These are phyloP conservation scores for Alviniconcha strummeri DNA, from an alignment of 2,888 invertebrate species.

Conservation along the genomic window DNA sequence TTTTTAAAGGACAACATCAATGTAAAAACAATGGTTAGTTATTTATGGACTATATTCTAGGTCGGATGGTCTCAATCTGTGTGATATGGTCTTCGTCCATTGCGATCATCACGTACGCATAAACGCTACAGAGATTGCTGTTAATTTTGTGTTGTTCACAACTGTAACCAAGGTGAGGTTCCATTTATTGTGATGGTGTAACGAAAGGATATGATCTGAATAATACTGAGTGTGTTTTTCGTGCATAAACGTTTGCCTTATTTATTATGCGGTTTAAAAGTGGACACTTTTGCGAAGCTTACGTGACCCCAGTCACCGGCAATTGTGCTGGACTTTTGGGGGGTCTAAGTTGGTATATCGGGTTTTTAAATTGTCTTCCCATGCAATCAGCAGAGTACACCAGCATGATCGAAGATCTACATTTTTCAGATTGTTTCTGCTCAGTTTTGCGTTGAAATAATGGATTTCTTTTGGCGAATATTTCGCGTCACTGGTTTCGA, in stretches of 20 bases:
- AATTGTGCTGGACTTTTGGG: background rate
- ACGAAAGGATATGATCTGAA: too few species aligned
- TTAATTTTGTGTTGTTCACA: background rate
- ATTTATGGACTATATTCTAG: background rate
- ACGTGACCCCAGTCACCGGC: slow-evolving; percentile 17
- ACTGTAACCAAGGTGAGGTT: background rate
- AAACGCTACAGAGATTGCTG: background rate
- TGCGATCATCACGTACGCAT: background rate
- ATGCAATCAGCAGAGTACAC: too few species aligned
- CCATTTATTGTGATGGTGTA: background rate
- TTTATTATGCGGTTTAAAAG: background rate
- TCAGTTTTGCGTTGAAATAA: too few species aligned
- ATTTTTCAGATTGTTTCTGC: too few species aligned
- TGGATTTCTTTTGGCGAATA: background rate
- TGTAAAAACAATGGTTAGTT: background rate
- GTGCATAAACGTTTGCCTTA: background rate
- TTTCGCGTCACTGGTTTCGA: slow-evolving; percentile 6
- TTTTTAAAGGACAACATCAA: background rate
- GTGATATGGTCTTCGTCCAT: slow-evolving; percentile 3
- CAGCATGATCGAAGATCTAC: too few species aligned
- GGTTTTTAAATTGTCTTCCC: too few species aligned
- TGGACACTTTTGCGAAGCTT: background rate
- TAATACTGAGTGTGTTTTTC: background rate
- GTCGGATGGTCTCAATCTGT: background rate
- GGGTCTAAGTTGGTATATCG: too few species aligned